These are phyloP conservation scores for Cygnus olor DNA, from an alignment of 2,797 vertebrate genomes.

Conservation along the genomic window DNA sequence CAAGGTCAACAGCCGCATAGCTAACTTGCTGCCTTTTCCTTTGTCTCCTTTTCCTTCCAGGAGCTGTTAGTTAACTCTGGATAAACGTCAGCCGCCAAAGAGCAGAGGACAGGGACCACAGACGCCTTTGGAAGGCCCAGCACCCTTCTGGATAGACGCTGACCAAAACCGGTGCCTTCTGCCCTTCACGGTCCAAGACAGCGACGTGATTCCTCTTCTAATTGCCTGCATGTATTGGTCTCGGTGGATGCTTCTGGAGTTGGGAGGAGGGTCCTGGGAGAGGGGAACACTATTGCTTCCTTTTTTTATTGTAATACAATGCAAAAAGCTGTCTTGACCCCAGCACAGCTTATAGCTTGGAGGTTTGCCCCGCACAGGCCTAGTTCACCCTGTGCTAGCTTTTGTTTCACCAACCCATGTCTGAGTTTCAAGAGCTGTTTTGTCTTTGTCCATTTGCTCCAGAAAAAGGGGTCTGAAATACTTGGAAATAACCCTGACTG, in stretches of 20 bases:
- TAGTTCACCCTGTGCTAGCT: neutral
- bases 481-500: neutral
- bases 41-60: slow-evolving; percentile 49
- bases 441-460: slow-evolving; percentile 1
- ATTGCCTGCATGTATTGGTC: slow-evolving; percentile 38
- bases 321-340: neutral
- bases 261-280: neutral
- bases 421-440: slow-evolving; percentile 21
- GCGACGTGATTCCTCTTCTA: slow-evolving; percentile 13
- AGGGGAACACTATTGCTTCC: neutral
- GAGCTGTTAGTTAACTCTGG: slow-evolving; percentile 70
- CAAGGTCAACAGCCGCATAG: neutral
- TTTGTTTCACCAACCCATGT: neutral
- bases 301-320: neutral
- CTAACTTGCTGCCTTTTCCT: slow-evolving; percentile 2
- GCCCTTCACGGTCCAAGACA: slow-evolving; percentile 13
- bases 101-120: slow-evolving; percentile 51
- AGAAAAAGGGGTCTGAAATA: neutral
- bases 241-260: neutral
- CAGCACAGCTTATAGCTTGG: neutral
- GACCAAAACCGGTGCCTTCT: slow-evolving; percentile 68
- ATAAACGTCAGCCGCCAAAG: slow-evolving; percentile 24
- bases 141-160: slow-evolving; percentile 56
- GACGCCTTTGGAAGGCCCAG: neutral
- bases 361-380: neutral